phyloP scores from a whole-genome alignment of 2,888 invertebrate genomes.

The Lasiommata megera region DNA sequence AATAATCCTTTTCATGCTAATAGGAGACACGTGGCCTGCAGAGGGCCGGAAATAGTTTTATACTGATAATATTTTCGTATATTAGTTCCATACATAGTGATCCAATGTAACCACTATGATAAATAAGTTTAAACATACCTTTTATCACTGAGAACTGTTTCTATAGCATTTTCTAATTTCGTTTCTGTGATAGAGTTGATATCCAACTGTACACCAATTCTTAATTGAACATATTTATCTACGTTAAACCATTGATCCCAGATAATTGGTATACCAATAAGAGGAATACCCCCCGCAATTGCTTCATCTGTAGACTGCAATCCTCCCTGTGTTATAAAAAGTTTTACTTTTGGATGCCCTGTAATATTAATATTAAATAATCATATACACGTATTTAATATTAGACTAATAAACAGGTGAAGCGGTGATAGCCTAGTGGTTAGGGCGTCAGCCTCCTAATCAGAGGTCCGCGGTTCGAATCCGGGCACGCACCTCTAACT shows the following conservation, averaged over 20 bases:
- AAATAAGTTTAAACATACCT: constrained; percentile 32
- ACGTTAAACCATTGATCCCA: constrained; percentile 61
- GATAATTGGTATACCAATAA: constrained; percentile 58
- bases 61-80: too few relatives aligned
- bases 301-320: constrained; percentile 65
- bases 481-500: too few relatives aligned
- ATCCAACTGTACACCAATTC: constrained; percentile 48
- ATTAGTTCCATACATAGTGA: too few relatives aligned
- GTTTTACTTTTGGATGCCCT: constrained; percentile 64
- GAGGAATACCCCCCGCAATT: constrained; percentile 53
- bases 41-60: too few relatives aligned
- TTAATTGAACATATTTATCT: constrained; percentile 41
- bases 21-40: too few relatives aligned
- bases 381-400: too few relatives aligned
- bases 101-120: background rate
- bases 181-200: constrained; percentile 40
- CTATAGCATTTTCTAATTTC: constrained; percentile 38
- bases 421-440: too few relatives aligned
- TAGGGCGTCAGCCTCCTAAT: too few relatives aligned
- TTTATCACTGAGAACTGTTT: constrained; percentile 34
- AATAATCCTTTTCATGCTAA: too few relatives aligned
- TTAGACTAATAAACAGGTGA: too few relatives aligned
- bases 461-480: too few relatives aligned
- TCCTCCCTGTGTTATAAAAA: constrained; percentile 63
- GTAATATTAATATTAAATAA: background rate